phyloP scores from a whole-genome alignment of 2,888 invertebrate genomes.

The Allacma fusca region DNA sequence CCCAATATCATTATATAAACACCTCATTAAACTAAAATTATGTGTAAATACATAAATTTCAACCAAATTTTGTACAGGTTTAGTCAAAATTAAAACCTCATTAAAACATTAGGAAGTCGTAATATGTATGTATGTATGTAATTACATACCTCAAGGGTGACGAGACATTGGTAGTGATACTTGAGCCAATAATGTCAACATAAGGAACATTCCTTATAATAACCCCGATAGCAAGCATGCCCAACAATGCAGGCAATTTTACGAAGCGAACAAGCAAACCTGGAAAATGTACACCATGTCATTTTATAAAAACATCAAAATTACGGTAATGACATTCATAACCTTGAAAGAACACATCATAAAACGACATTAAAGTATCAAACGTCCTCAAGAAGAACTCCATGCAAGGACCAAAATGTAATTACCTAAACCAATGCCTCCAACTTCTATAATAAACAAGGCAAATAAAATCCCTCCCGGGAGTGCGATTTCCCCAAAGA shows the following conservation, averaged over 20 bases:
- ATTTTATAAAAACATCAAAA: not conserved
- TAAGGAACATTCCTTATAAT: conserved; percentile 67
- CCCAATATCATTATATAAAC: no score
- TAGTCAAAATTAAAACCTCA: no score
- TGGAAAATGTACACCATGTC: conserved; percentile 10
- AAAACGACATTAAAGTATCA: no score
- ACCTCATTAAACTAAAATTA: no score
- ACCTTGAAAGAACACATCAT: no score
- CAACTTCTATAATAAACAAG: conserved; percentile 38
- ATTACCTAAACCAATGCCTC: conserved; percentile 43
- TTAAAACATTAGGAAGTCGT: no score
- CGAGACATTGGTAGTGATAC: conserved; percentile 41
- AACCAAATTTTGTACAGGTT: no score
- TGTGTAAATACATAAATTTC: no score
- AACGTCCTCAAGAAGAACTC: no score
- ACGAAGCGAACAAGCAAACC: conserved; percentile 82
- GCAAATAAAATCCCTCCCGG: conserved; percentile 48
- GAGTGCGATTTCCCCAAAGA: conserved; percentile 45
- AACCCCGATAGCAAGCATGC: conserved; percentile 85
- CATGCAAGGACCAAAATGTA: not conserved
- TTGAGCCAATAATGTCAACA: conserved; percentile 41
- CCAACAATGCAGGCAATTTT: conserved; percentile 84
- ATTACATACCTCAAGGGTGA: conserved; percentile 44
- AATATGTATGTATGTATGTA: not conserved
- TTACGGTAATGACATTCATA: not conserved